A percentile compares a stretch with the other conserved stretches of the same genome.
phyloP scores from a whole-genome alignment of 2,888 invertebrate genomes.

The Saturnia japonica region DNA sequence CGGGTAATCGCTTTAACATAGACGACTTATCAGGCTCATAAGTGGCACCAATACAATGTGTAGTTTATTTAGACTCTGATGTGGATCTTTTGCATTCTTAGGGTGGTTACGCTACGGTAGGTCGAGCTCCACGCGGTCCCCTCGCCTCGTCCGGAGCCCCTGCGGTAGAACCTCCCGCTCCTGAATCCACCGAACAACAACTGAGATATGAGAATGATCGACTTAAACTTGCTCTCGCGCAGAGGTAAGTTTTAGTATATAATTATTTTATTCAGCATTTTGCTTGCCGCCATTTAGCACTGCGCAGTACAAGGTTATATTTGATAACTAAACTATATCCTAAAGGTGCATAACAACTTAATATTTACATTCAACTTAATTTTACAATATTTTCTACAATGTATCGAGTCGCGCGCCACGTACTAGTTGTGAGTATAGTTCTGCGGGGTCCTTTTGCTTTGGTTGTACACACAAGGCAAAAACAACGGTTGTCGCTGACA shows the following conservation, averaged over 20 bases:
- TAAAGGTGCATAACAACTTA: no score
- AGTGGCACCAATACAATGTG: background rate
- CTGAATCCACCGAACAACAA: conserved; percentile 86
- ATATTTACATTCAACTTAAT: no score
- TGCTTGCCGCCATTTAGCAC: background rate
- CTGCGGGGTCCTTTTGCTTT: no score
- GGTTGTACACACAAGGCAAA: no score
- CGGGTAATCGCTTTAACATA: no score
- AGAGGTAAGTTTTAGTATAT: conserved; percentile 85
- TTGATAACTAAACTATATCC: no score
- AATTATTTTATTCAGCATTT: background rate
- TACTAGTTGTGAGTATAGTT: no score
- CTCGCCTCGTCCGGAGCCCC: conserved; percentile 45
- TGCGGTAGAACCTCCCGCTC: conserved; percentile 41
- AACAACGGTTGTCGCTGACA: no score
- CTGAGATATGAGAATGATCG: conserved; percentile 98
- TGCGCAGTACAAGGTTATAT: no score
- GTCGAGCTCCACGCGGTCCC: conserved; percentile 61
- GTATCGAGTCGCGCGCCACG: no score
- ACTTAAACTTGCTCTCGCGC: conserved; percentile 93
- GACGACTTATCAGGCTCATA: no score
- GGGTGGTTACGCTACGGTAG: conserved; percentile 74
- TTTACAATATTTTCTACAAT: no score
- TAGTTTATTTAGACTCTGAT: background rate
- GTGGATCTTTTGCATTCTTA: conserved; percentile 25